Base-by-base conservation (phyloP, 2,797 vertebrate species). In the Chanos chanos region DNA sequence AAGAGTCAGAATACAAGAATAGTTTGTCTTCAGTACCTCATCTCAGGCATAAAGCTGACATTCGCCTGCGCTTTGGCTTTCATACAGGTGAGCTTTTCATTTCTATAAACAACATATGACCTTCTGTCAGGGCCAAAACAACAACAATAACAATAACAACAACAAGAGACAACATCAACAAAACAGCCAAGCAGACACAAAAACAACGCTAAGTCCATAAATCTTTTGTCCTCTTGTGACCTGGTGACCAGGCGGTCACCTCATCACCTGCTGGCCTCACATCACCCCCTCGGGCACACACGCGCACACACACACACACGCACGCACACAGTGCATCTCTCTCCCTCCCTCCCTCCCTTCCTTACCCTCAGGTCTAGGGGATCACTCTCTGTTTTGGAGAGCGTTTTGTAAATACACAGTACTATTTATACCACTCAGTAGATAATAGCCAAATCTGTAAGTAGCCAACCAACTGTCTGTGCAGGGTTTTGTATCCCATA, bases 381-480 rank as follows among this genome's bases (percentile, higher is more conserved):
- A 34, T 51, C 33, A 43, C 19, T 19, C 22, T 28, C 39, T 27
- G 21, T 44, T 30, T 39, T 57, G 48, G 8, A 44, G 40, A 51
- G 43, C 37, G 25, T 27, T 41, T 30, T 52, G n/a, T 50, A 52
- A 58, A 51, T 27, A 45, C 13, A 45, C 30, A 25, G 41, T 59
- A 52, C 47, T 49, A 61, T 58, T 53, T 66, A 58, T 37, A 39
- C 21, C 33, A 25, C 16, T 10, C 19, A n/a, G 25, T 33, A 64
- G 12, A 72, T 43, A 52, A 50, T 30, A 36, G 34, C 21, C n/a
- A n/a, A 19, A 33, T 7, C 33, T 40, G 44, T 77, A 81, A 82
- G 77, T 73, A 78, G 64, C 64, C 72, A 74, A 77, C 60, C 81
- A 81, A 74, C 77, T 78, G 72, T 52, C 74, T 44, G n/a, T n/a